Conservation (phyloP, 2,888 invertebrate genomes). For the Apotomis betuletana region DNA sequence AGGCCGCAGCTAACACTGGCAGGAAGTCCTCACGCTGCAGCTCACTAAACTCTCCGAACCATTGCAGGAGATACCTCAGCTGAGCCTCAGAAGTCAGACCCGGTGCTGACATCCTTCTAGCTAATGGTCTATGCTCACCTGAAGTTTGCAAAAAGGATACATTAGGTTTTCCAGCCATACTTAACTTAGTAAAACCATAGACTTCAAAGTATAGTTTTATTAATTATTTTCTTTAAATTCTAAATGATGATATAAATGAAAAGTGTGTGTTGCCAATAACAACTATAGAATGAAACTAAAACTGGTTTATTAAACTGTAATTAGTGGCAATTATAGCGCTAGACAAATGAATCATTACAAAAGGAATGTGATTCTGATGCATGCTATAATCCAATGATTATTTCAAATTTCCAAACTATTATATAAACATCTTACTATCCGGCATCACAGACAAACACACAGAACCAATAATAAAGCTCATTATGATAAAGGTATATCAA, state of each 20-base stretch:
- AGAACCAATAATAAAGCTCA: slow-evolving; percentile 62
- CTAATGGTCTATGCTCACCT: slow-evolving; percentile 62
- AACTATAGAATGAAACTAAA: slow-evolving; percentile 7
- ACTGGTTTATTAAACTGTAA: slow-evolving; percentile 14
- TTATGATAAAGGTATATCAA: slow-evolving; percentile 44
- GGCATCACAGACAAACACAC: slow-evolving; percentile 66
- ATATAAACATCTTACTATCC: slow-evolving; percentile 60
- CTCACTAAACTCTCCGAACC: slow-evolving; percentile 96
- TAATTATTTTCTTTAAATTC: background rate
- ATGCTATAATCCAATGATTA: slow-evolving; percentile 19
- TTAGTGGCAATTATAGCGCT: slow-evolving; percentile 27
- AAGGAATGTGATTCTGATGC: slow-evolving; percentile 8
- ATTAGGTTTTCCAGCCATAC: slow-evolving; percentile 4
- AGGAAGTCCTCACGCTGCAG: slow-evolving; percentile 93
- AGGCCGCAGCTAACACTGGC: slow-evolving; percentile 86
- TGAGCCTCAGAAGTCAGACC: slow-evolving; percentile 88
- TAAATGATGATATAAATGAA: no score
- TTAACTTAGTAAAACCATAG: background rate
- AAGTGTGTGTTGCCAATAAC: slow-evolving; percentile 2
- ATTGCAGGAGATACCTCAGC: slow-evolving; percentile 91
- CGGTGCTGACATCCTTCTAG: slow-evolving; percentile 80
- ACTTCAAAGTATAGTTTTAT: background rate
- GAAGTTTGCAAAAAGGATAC: slow-evolving; percentile 41
- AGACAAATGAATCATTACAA: slow-evolving; percentile 23
- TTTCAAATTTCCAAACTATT: slow-evolving; percentile 1